Conservation (phyloP, 2,113 vertebrate genomes). For the Hystrix cristata region DNA sequence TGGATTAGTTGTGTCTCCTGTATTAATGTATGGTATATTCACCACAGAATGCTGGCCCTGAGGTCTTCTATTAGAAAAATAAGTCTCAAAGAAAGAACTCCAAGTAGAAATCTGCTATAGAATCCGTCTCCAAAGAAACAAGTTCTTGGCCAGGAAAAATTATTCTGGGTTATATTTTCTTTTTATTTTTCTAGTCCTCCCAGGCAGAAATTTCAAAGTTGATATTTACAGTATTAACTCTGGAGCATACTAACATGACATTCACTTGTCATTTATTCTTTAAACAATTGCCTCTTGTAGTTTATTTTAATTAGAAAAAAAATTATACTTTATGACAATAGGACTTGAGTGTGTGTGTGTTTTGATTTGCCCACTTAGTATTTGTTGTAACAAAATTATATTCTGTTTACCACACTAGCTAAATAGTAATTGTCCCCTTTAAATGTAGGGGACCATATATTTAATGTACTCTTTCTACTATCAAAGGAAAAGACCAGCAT, state of each 20-base stretch:
- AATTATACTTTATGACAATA: neutral
- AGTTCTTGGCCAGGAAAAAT: neutral
- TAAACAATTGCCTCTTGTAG: neutral
- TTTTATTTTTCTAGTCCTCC: neutral
- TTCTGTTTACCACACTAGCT: neutral
- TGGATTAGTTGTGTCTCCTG: neutral
- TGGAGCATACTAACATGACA: neutral
- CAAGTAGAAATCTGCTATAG: neutral
- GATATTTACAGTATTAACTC: conserved; percentile 54
- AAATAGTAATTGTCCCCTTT: neutral
- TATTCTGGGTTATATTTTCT: neutral
- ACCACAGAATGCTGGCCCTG: neutral
- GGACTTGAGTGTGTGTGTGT: neutral
- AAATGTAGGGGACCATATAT: neutral
- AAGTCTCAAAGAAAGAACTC: neutral
- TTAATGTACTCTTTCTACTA: neutral
- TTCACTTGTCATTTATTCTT: conserved; percentile 34
- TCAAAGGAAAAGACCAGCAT: neutral
- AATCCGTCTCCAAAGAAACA: neutral
- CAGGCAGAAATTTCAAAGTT: conserved; percentile 54
- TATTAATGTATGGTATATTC: neutral
- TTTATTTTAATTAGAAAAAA: neutral
- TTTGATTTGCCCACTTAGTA: neutral
- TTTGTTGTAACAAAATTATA: neutral
- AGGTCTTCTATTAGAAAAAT: neutral